Evolutionary conservation across 64 coral and sea anemone species (phyloP), one percentile per base, ranked within the genome.

Genomic region (Astreopora myriophthalma): DNA sequence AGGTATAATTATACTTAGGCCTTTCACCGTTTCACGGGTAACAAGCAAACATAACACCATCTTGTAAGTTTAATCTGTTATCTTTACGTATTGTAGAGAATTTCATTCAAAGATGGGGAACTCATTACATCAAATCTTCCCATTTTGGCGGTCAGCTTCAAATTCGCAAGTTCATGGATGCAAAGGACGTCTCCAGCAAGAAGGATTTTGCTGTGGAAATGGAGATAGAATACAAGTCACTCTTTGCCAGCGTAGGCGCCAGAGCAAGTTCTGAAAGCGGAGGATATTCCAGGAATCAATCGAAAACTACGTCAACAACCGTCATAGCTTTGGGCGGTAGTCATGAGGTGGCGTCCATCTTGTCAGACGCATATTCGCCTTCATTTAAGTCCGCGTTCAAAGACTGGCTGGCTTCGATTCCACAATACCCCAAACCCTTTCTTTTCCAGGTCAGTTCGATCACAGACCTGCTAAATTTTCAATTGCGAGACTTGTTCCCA

Each of bases 91-190:
- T 32, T 86, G 28, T n/a, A 85, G 82, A 63, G 82, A 33, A 85
- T 42, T 85, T 85, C n/a, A 85, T 85, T 6, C 58, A 68, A 34
- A 65, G 82, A 69, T 85, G 82, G 82, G 82, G 82, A 14, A 85
- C 82, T 25, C 82, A 85, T 13, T 85, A 69, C 33, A 85, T 85
- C 66, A 85, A 85, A 60, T 85, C 82, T 26, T 28, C 82, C 14
- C 67, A 65, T 8, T 85, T 85, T 69, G 82, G 82, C 2, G 82
- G 82, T 44, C 82, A 69, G 27, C 82, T 85, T 0, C 34, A 85
- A 22, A 65, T 85, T 69, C 82, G 61, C 3, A 79, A 79, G 55
- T 57, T 57, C 5, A 65, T 85, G 60, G 60, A 70, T 1, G 82
- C 60, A 38, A 36, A 8, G 4, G 58, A 65, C 8, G 66, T 85